Percentiles rank a stretch among this genome's conserved stretches.
Conservation (phyloP, 2,888 invertebrate genomes). For the Hirtodrosophila histrioides region DNA sequence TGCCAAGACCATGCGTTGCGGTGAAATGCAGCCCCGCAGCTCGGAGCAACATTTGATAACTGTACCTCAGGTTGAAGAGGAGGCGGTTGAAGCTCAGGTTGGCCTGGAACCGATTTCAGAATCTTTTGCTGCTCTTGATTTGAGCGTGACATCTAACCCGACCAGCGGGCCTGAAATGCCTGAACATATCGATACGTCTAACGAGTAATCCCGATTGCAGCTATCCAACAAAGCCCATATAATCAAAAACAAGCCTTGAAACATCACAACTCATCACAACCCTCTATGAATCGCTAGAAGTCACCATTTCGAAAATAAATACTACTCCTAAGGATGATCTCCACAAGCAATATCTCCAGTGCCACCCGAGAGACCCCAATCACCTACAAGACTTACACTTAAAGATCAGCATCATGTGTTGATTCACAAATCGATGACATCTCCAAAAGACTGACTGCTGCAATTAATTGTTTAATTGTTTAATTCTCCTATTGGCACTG, state of each 20-base stretch:
- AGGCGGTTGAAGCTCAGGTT: background rate
- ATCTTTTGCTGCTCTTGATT: slow-evolving; percentile 24
- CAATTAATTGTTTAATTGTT: background rate
- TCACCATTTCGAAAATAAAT: background rate
- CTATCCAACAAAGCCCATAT: background rate
- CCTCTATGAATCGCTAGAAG: background rate
- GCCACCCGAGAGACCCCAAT: no score
- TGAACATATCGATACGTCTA: background rate
- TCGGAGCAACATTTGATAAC: slow-evolving; percentile 9
- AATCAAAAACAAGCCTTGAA: slow-evolving; percentile 13
- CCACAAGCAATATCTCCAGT: no score
- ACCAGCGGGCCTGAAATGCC: no score
- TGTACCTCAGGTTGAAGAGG: slow-evolving; percentile 26
- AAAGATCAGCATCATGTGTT: no score
- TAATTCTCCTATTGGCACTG: background rate
- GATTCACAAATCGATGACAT: no score
- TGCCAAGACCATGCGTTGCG: slow-evolving; percentile 83
- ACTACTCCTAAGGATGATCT: no score
- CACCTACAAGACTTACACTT: no score
- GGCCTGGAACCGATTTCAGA: background rate
- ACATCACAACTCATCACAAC: background rate
- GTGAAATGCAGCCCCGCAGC: slow-evolving; percentile 69
- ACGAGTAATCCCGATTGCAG: background rate
- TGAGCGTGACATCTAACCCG: slow-evolving; percentile 9
- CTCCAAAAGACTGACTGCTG: no score